Conservation (phyloP, 2,113 vertebrate genomes). For the Forbesichthys agassizii region DNA sequence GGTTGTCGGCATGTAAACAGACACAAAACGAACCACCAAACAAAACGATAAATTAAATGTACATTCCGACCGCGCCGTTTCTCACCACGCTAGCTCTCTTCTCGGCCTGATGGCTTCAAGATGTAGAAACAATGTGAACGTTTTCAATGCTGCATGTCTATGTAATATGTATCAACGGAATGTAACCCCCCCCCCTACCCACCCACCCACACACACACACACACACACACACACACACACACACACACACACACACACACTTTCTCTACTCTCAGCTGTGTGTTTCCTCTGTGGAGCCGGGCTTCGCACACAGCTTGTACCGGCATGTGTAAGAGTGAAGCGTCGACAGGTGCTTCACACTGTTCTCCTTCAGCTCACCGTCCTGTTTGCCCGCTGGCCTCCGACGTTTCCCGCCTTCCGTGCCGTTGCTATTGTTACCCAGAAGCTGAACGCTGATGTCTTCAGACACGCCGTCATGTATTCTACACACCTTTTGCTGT, state of each 20-base stretch:
- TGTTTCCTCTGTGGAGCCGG: conserved; percentile 26
- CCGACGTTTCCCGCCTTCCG: conserved; percentile 25
- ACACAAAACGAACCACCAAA: conserved; percentile 1
- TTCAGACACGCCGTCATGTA: conserved; percentile 51
- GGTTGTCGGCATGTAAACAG: conserved; percentile 8
- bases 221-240: not conserved
- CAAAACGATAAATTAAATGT: too few relatives aligned
- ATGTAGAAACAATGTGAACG: not conserved
- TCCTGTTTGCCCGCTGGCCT: conserved; percentile 16
- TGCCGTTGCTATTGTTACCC: conserved; percentile 35
- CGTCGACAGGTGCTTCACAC: not conserved
- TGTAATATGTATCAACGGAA: conserved; percentile 13
- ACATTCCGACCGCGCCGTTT: not conserved
- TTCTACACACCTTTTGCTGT: conserved; percentile 31
- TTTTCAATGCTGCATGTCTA: conserved; percentile 23
- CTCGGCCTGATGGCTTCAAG: conserved; percentile 11
- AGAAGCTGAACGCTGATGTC: conserved; percentile 41
- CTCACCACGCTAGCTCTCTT: not conserved
- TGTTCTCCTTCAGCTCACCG: not conserved
- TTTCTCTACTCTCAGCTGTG: conserved; percentile 21
- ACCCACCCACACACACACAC: too few relatives aligned
- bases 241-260: not conserved
- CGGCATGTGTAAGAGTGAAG: conserved; percentile 48
- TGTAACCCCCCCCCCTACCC: not conserved
- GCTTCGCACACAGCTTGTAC: conserved; percentile 41